Base-by-base conservation (phyloP, 2,113 vertebrate species). In the Caretta caretta region DNA sequence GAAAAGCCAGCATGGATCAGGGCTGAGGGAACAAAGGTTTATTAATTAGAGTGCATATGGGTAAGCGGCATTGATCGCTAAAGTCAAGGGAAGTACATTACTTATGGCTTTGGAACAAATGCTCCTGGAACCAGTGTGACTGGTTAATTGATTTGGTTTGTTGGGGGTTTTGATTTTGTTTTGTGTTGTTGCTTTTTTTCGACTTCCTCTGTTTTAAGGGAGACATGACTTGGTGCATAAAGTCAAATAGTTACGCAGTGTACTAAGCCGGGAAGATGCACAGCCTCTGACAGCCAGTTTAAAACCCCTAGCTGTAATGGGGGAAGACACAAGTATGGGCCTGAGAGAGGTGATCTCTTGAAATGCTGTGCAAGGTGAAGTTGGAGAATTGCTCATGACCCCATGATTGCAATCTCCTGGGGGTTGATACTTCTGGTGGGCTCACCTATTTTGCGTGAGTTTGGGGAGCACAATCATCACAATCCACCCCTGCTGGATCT, bases 11-110 rank as follows among this genome's bases (percentile, higher is more conserved):
- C 2, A 0, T 84, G 94, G 91, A 79, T 38, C 89, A 49, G 50
- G 50, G 92, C 92, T 86, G 91, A 88, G 81, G 0, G 5, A 86
- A 62, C 72, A 42, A 72, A 54, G 76, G 56, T 54, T 90, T 88
- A 88, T 93, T 94, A 96, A 94, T 90, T 88, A 80, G 91, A 93
- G 89, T 93, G 90, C 83, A 84, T 85, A 83, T 24, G 80, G 81
- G 51, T 83, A 88, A 93, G 95, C 3, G 48, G 59, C 92, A 94
- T 90, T 84, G 92, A 96, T 95, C 65, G 17, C 89, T 75, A 5
- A 72, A 90, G 89, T 69, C 90, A 72, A 51, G 87, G 92, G 88
- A 86, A 96, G 86, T 86, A 8, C 88, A 90, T 94, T 92, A 84
- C 91, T 95, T 79, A 86, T 0, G 22, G 84, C 72, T 92, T 93